Evolutionary conservation across 2,797 vertebrate genomes (phyloP).

Genomic region (Chrysocyon brachyurus): DNA sequence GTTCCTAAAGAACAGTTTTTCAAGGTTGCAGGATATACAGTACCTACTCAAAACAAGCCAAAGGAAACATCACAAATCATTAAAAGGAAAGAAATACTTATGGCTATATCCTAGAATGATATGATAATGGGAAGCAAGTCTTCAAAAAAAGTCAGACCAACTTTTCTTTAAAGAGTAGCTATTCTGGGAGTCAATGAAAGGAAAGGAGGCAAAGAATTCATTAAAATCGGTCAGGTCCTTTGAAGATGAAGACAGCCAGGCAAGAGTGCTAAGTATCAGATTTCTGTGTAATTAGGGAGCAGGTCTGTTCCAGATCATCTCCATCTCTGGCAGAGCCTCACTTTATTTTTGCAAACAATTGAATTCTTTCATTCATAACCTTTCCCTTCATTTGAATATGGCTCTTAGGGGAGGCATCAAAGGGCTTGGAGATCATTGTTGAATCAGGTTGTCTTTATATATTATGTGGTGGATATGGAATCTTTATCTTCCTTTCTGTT

Average conservation of each 20-base stretch:
- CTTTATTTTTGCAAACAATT: conserved; percentile 66
- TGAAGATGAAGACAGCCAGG: conserved; percentile 28
- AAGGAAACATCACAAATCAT: neutral
- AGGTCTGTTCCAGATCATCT: conserved; percentile 66
- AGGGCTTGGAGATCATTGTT: neutral
- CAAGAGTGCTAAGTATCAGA: neutral
- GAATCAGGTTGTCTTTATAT: neutral
- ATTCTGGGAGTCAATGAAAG: neutral
- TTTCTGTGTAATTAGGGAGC: conserved; percentile 67
- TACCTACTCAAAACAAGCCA: neutral
- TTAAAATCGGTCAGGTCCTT: conserved; percentile 8
- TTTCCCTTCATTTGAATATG: conserved; percentile 13
- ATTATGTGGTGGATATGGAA: neutral
- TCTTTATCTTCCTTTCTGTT: neutral
- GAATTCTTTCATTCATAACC: conserved; percentile 67
- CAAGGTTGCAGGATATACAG: neutral
- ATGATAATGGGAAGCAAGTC: neutral
- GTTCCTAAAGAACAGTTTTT: neutral
- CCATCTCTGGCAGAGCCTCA: conserved; percentile 57
- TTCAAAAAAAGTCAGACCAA: neutral
- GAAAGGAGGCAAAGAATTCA: neutral
- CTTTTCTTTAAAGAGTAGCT: conserved; percentile 40
- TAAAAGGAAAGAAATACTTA: neutral
- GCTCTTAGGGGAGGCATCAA: conserved; percentile 6
- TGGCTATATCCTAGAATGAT: neutral